phyloP scores from a whole-genome alignment of 2,113 vertebrate species.

The Podiceps cristatus region DNA sequence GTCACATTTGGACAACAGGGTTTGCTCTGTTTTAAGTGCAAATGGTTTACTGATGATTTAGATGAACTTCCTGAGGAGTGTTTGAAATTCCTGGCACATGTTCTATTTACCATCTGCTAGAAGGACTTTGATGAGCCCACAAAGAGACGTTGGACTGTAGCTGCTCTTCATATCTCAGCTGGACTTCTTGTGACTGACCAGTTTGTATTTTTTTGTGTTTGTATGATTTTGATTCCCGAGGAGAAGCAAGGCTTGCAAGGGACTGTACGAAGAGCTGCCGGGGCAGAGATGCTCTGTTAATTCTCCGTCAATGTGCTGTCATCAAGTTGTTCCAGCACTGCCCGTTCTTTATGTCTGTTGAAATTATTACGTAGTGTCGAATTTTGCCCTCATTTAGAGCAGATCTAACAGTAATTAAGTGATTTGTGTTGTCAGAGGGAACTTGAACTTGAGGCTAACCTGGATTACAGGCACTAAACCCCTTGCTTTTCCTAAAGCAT shows the following conservation, averaged over 20 bases:
- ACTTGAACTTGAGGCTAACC: neutral
- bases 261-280: rapidly evolving
- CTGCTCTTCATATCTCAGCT: neutral
- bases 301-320: neutral
- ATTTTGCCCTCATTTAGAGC: neutral
- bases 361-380: neutral
- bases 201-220: neutral
- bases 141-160: neutral
- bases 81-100: conserved; percentile 63
- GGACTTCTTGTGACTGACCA: neutral
- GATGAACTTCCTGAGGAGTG: conserved; percentile 62
- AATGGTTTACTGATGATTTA: conserved; percentile 55
- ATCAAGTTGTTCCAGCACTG: neutral
- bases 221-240: neutral
- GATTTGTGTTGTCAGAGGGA: conserved; percentile 13
- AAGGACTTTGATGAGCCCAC: conserved; percentile 50
- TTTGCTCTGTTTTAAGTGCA: conserved; percentile 60
- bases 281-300: neutral
- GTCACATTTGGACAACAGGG: conserved; percentile 60
- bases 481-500: neutral
- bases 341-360: neutral
- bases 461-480: neutral
- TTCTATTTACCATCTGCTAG: conserved; percentile 58
- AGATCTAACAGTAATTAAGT: neutral
- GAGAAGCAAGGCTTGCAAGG: neutral